These are phyloP conservation scores for Tragopan temminckii DNA, from an alignment of 2,797 vertebrate genomes.

Conservation along the genomic window DNA sequence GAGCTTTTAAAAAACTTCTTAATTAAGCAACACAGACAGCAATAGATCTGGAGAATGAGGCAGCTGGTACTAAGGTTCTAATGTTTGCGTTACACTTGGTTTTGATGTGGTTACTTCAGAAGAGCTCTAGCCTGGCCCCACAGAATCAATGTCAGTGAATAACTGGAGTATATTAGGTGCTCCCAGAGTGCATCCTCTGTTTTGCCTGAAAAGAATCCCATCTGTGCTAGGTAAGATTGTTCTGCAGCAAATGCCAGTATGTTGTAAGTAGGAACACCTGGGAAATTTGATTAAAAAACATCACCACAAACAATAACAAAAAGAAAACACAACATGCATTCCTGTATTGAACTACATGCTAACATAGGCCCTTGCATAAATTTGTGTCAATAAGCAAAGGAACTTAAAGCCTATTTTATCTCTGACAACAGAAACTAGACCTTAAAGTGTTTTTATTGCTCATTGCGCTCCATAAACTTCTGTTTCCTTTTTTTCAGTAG, in stretches of 20 bases:
- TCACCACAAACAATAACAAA: fast-evolving
- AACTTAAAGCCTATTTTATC: neutral
- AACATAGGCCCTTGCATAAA: neutral
- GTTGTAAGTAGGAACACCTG: neutral
- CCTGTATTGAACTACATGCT: neutral
- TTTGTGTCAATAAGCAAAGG: neutral
- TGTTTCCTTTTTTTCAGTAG: neutral
- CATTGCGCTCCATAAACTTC: neutral
- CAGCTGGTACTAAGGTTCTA: neutral
- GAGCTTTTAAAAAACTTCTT: neutral
- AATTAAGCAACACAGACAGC: neutral
- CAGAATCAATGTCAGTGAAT: neutral
- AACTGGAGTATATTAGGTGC: neutral
- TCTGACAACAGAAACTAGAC: neutral
- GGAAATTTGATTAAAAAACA: neutral
- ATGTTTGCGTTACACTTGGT: neutral
- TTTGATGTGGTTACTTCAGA: neutral
- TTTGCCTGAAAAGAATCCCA: constrained; percentile 1
- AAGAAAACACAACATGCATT: neutral
- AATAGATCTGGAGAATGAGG: neutral
- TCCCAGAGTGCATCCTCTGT: neutral
- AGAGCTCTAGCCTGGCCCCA: neutral
- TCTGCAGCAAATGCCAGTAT: neutral
- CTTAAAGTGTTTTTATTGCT: neutral
- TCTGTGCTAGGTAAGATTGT: neutral